phyloP scores from a whole-genome alignment of 2,113 vertebrate species.

The Theristicus caerulescens region DNA sequence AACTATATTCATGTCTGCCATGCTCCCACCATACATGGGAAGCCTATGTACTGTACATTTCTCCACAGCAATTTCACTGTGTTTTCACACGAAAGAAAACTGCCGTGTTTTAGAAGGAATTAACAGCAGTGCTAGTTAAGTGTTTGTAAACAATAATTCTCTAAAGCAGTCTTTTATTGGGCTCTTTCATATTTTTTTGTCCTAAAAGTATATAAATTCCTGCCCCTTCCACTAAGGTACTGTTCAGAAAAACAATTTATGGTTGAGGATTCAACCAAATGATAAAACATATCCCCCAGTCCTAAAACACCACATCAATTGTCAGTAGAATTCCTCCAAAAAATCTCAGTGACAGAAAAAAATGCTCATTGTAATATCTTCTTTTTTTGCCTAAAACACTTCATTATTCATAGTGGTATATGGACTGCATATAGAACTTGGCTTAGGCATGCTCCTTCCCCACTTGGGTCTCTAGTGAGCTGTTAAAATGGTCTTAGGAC shows the following conservation, averaged over 20 bases:
- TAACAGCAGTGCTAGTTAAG: not conserved
- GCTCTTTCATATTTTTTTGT: not conserved
- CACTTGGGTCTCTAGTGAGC: conserved; percentile 72
- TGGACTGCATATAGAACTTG: conserved; percentile 40
- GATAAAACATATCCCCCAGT: conserved; percentile 10
- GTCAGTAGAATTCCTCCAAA: conserved; percentile 5
- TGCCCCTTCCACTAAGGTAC: not conserved
- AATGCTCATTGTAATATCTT: conserved; percentile 27
- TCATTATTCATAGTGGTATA: conserved; percentile 67
- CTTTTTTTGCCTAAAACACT: conserved; percentile 26
- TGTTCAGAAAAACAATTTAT: not conserved
- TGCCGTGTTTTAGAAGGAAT: not conserved
- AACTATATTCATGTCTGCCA: not conserved
- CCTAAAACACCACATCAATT: conserved; percentile 41
- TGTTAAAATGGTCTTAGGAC: conserved; percentile 73
- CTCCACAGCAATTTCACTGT: not conserved
- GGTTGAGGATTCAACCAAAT: not conserved
- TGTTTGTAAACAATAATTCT: not conserved
- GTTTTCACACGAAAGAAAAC: not conserved
- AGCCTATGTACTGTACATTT: not conserved
- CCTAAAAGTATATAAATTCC: not conserved
- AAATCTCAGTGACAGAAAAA: conserved; percentile 45
- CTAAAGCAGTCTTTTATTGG: not conserved
- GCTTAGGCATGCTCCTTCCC: conserved; percentile 61
- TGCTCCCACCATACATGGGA: not conserved